Percentiles rank a stretch among this genome's conserved stretches.
Evolutionary conservation across 2,113 vertebrate species (phyloP).

Genomic region (Sorex fumeus): DNA sequence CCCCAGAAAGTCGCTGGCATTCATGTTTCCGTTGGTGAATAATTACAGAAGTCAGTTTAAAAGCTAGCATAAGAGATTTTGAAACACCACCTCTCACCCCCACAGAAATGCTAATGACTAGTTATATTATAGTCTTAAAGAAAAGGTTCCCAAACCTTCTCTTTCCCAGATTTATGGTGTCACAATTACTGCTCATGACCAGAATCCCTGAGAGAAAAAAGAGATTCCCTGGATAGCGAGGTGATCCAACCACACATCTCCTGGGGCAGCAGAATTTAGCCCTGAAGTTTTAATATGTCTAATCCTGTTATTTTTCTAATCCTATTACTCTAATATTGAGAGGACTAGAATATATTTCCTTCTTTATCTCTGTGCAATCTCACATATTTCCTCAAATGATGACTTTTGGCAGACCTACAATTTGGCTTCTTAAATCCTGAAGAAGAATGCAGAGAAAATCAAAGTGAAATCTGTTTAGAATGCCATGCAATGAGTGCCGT

Average conservation of each 20-base stretch:
- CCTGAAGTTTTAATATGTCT: slow-evolving; percentile 86
- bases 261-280: slow-evolving; percentile 80
- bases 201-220: slow-evolving; percentile 50
- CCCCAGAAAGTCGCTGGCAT: slow-evolving; percentile 59
- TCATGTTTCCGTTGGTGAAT: slow-evolving; percentile 64
- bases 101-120: slow-evolving; percentile 67
- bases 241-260: slow-evolving; percentile 76
- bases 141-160: slow-evolving; percentile 60
- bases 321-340: slow-evolving; percentile 95
- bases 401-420: slow-evolving; percentile 93
- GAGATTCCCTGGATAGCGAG: slow-evolving; percentile 73
- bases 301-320: slow-evolving; percentile 93
- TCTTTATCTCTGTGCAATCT: slow-evolving; percentile 91
- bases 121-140: slow-evolving; percentile 48
- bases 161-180: slow-evolving; percentile 13
- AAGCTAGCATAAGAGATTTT: slow-evolving; percentile 38
- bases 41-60: slow-evolving; percentile 72
- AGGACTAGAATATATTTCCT: slow-evolving; percentile 94
- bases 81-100: slow-evolving; percentile 56
- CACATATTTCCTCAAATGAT: slow-evolving; percentile 87
- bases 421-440: slow-evolving; percentile 86
- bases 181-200: not conserved
- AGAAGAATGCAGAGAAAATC: slow-evolving; percentile 77
- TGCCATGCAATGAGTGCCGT: slow-evolving; percentile 47
- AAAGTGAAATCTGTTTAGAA: slow-evolving; percentile 69